Evolutionary conservation across 2,797 vertebrate genomes (phyloP), one percentile per base, ranked within the genome.

Genomic region (Bucorvus abyssinicus): DNA sequence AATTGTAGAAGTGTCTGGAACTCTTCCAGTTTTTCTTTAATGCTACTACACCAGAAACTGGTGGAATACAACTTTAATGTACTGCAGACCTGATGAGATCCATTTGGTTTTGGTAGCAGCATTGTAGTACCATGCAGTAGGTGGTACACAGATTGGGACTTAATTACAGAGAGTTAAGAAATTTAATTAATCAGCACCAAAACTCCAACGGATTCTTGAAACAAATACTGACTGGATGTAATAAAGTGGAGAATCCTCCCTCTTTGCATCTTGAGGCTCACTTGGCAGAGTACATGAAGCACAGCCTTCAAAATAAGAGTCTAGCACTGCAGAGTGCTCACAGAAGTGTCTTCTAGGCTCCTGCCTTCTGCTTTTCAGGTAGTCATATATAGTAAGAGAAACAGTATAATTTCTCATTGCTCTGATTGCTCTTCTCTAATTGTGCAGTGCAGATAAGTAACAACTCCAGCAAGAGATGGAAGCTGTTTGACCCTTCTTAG

Each of bases 71-170:
- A 49, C 84, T 91, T 84, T 95, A 96, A 96, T 81, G 87, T 83
- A 74, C 91, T 94, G 70, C 89, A 97, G 92, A 79, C 75, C 73
- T 97, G 96, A 97, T 90, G 95, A 93, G 87, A 97, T 96, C 96
- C 81, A 34, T 97, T 97, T 93, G 90, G 81, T 92, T 96, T 93
- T 92, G 89, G 81, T 92, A 94, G 87, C 81, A 81, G 83, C 55
- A 2, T 67, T 93, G n/a, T 94, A 87, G 87, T 94, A 85, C 93
- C 87, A 42, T 36, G 88, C 8, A 1, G 84, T 92, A 91, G 61
- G 89, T 91, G 92, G 88, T 85, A 91, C 84, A 34, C 65, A 81
- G 91, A 81, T 93, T 95, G 90, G 81, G 68, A 63, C 47, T 94
- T 92, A 85, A 86, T 92, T 95, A 92, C 64, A 71, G 68, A 53